Percentiles rank a stretch among this genome's conserved stretches.
Evolutionary conservation across 2,888 invertebrate species (phyloP).

Genomic region (Aleiodes leptofemur): DNA sequence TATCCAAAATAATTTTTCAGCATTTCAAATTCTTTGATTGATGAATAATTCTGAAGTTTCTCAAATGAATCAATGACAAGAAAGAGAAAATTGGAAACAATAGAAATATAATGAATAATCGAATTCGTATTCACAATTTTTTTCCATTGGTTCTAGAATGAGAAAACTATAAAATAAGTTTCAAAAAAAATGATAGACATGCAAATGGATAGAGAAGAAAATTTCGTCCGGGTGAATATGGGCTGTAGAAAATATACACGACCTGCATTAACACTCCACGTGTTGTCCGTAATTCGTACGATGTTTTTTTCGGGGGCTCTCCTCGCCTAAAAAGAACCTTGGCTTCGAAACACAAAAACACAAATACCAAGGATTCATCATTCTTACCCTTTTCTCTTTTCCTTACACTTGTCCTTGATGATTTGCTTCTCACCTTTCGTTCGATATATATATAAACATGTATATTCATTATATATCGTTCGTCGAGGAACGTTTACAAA

Average conservation of each 20-base stretch:
- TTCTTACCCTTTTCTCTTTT: constrained; percentile 48
- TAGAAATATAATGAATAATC: no score
- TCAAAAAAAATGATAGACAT: background rate
- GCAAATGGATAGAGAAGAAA: background rate
- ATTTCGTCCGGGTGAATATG: constrained; percentile 14
- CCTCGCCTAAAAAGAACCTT: constrained; percentile 64
- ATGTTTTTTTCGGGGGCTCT: constrained; percentile 26
- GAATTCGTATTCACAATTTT: no score
- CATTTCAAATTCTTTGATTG: no score
- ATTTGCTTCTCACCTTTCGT: constrained; percentile 28
- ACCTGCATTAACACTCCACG: constrained; percentile 67
- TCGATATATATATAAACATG: constrained; percentile 46
- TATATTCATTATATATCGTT: constrained; percentile 56
- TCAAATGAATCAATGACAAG: no score
- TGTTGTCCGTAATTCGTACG: constrained; percentile 63
- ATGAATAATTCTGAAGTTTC: no score
- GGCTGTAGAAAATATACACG: constrained; percentile 52
- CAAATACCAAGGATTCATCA: constrained; percentile 54
- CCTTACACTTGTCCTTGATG: constrained; percentile 44
- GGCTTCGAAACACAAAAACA: constrained; percentile 70
- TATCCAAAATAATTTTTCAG: no score
- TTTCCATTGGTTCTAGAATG: no score
- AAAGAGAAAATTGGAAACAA: no score
- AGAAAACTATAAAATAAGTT: no score
- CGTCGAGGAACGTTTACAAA: no score